Percentiles rank a stretch among this genome's conserved stretches.
phyloP scores from a whole-genome alignment of 2,797 vertebrate species.

The Malacoctenus gilli region DNA sequence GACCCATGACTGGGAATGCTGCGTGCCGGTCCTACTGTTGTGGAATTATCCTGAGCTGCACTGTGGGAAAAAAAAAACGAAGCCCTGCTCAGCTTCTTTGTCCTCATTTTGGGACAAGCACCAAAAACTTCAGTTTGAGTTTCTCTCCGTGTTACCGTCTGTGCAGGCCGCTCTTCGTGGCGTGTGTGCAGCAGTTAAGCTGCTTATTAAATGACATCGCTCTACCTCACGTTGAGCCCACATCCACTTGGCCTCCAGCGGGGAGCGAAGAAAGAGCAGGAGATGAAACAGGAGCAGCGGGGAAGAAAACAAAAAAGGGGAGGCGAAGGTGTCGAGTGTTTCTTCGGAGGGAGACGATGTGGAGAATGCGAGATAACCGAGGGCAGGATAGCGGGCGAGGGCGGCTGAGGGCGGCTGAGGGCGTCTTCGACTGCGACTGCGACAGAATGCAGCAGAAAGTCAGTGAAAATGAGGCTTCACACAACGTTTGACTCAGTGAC shows the following conservation, averaged over 20 bases:
- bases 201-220: constrained; percentile 72
- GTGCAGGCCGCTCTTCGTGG: constrained; percentile 36
- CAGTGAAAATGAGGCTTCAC: not conserved
- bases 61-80: constrained; percentile 20
- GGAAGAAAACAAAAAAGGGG: constrained; percentile 21
- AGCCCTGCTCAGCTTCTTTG: not conserved
- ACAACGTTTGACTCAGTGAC: no score
- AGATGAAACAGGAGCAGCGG: constrained; percentile 50
- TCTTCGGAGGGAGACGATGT: not conserved
- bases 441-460: not conserved
- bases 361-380: no score
- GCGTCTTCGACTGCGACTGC: not conserved
- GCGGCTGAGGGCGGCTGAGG: constrained; percentile 20
- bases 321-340: constrained; percentile 24
- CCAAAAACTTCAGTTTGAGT: not conserved
- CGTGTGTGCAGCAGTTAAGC: constrained; percentile 64
- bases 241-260: constrained; percentile 61
- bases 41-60: constrained; percentile 46
- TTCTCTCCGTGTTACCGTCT: constrained; percentile 43
- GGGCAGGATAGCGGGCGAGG: no score
- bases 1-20: constrained; percentile 65
- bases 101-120: constrained; percentile 3
- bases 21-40: constrained; percentile 48
- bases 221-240: constrained; percentile 53
- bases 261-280: constrained; percentile 40